Evolutionary conservation across 2,797 vertebrate genomes (phyloP), one percentile per base, ranked within the genome.

Genomic region (Catamblyrhynchus diadema): DNA sequence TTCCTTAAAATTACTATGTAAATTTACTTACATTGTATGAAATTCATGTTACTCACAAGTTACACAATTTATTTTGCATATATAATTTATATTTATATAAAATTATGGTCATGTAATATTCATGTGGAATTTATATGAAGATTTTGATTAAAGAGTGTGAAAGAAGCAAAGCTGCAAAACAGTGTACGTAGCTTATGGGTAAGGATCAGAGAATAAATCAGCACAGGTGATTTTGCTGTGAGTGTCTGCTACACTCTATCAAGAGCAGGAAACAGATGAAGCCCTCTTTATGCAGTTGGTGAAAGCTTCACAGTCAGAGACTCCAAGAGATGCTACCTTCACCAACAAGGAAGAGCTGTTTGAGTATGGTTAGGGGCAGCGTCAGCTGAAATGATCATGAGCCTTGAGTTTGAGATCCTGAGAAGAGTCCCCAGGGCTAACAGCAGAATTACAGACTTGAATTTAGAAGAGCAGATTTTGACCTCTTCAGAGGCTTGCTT

Each of bases 91-190:
- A 69, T 79, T 72, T 73, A 72, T 77, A 57, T 86, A 61, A 75
- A 89, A 69, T 79, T 74, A 64, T 64, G 62, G 44, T 85, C 1
- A 67, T 89, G 44, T 59, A 91, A 56, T 81, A 80, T 77, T 85
- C 8, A 92, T 83, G 17, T 51, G 39, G 50, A 64, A 53, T 64
- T 85, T 73, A 71, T 81, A 18, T 32, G 45, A 88, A 94, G 19
- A 56, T 78, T 90, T 93, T 96, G 53, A 91, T 90, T 85, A 66
- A 93, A 35, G 39, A 79, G 20, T 13, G 27, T 79, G 45, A 88
- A 90, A 71, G 48, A 67, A 81, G n/a, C 20, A 42, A 82, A 94
- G 42, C 53, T 85, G 32, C 6, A 8, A 66, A 90, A 45, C 11
- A 65, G 24, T 47, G 66, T 53, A 50, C 3, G 2, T 50, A 47